Conservation (phyloP, 2,888 invertebrate species). For the Diachrysia chrysitis region DNA sequence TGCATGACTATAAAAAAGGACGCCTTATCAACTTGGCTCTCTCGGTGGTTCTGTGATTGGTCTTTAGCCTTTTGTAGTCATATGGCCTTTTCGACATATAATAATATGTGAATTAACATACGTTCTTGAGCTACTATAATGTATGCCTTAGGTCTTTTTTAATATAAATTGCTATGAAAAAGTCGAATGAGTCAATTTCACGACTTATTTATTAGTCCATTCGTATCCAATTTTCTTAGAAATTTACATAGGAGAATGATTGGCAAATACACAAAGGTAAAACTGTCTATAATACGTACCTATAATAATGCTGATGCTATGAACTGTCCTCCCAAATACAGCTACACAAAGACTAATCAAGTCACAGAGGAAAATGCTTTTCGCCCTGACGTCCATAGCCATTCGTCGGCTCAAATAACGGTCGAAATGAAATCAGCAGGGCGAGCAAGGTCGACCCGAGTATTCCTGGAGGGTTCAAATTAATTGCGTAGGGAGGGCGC, state of each 20-base stretch:
- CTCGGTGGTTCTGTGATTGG: too few species aligned
- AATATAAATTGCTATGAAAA: background rate
- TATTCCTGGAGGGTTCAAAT: conserved; percentile 65
- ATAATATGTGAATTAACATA: too few species aligned
- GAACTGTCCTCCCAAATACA: background rate
- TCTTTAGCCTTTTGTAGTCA: too few species aligned
- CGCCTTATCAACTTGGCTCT: too few species aligned
- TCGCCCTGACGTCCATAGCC: conserved; percentile 10
- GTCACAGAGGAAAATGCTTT: conserved; percentile 18
- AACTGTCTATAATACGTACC: background rate
- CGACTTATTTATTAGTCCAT: background rate
- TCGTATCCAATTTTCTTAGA: background rate
- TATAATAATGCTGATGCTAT: conserved; percentile 2
- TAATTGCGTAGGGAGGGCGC: conserved; percentile 66
- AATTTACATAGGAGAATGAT: background rate
- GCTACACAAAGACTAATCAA: conserved; percentile 10
- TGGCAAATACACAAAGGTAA: conserved; percentile 1
- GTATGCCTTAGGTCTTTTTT: background rate
- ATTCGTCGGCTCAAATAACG: conserved; percentile 43
- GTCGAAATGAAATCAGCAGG: conserved; percentile 59
- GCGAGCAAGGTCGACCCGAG: conserved; percentile 58
- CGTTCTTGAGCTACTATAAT: too few species aligned
- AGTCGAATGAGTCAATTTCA: background rate
- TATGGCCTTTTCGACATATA: too few species aligned
- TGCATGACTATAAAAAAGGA: background rate